These are phyloP conservation scores for Callipepla squamata DNA, from an alignment of 2,113 vertebrate genomes.

Conservation along the genomic window DNA sequence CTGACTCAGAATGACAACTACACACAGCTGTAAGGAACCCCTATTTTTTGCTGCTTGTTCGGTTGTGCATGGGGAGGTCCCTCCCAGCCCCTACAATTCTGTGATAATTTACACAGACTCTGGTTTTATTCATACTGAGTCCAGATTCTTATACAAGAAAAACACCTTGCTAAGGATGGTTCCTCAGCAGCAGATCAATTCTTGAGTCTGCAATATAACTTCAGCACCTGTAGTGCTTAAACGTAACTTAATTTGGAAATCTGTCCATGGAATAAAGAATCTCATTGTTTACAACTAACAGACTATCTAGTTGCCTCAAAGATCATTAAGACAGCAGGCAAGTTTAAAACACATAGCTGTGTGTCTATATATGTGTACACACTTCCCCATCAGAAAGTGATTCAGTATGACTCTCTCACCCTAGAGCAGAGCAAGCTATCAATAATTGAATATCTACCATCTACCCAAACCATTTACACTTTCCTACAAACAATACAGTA, in stretches of 20 bases:
- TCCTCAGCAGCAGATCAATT: neutral
- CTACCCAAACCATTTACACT: neutral
- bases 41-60: neutral
- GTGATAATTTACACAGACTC: neutral
- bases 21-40: neutral
- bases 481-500: neutral
- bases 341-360: neutral
- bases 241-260: neutral
- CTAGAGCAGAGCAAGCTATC: neutral
- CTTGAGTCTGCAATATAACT: neutral
- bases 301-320: neutral
- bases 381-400: neutral
- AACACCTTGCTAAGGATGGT: neutral
- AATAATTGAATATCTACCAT: neutral
- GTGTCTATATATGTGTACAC: neutral
- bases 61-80: neutral
- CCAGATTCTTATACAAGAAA: neutral
- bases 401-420: neutral
- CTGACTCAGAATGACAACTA: neutral
- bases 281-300: neutral
- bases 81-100: too few species aligned
- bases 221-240: neutral
- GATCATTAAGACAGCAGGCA: neutral
- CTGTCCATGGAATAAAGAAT: neutral
- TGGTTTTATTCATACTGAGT: slow-evolving; percentile 1